Percentiles rank a stretch among this genome's conserved stretches.
phyloP scores from a whole-genome alignment of 2,797 vertebrate species.

The Dendrocincla tyrannina region DNA sequence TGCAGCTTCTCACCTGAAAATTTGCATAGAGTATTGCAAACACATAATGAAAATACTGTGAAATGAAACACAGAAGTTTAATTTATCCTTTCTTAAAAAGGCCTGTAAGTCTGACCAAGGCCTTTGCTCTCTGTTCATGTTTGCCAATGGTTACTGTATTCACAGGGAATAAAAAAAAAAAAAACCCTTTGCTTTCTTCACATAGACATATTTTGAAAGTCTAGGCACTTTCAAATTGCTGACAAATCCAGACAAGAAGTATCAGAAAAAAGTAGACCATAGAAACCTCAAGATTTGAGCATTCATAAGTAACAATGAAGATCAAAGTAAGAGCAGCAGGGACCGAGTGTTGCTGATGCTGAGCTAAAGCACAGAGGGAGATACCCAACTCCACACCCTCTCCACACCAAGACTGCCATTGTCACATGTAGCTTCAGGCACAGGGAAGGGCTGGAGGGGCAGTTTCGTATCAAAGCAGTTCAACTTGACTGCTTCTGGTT shows the following conservation, averaged over 20 bases:
- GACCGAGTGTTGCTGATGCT: not conserved
- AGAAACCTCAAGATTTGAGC: not conserved
- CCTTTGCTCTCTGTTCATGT: not conserved
- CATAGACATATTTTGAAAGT: not conserved
- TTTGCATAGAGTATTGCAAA: not conserved
- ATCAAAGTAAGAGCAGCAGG: not conserved
- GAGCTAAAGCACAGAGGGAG: not conserved
- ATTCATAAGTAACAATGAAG: not conserved
- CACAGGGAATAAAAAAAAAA: not conserved
- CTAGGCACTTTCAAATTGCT: not conserved
- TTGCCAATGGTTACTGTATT: not conserved
- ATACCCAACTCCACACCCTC: not conserved
- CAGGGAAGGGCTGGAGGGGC: not conserved
- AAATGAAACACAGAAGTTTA: not conserved
- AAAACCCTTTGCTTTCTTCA: not conserved
- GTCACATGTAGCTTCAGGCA: fast-evolving
- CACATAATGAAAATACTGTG: not conserved
- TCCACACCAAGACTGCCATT: not conserved
- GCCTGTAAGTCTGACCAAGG: not conserved
- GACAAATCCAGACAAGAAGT: not conserved
- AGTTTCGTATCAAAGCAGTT: not conserved
- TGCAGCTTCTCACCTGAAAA: not conserved
- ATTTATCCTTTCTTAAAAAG: not conserved
- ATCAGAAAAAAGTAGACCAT: not conserved
- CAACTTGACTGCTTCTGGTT: not conserved